Evolutionary conservation across 2,797 vertebrate genomes (phyloP).

Genomic region (Manis javanica): DNA sequence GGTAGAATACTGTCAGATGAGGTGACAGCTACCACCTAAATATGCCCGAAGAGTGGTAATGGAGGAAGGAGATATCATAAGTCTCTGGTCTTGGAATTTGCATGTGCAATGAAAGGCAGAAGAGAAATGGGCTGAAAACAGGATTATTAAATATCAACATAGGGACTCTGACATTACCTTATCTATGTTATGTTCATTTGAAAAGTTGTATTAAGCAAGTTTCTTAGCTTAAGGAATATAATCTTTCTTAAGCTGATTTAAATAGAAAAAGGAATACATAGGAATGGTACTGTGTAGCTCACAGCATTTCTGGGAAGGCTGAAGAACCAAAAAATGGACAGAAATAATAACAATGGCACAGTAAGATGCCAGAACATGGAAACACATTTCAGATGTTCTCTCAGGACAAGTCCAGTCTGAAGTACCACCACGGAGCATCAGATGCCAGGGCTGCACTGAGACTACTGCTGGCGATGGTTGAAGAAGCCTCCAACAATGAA

Average conservation of each 20-base stretch:
- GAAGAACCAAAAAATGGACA: background rate
- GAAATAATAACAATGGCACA: background rate
- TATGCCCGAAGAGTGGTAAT: background rate
- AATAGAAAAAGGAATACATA: background rate
- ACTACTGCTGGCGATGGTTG: background rate
- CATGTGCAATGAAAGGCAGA: background rate
- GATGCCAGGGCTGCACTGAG: background rate
- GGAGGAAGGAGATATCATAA: background rate
- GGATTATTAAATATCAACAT: background rate
- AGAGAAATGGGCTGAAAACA: background rate
- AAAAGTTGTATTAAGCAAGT: background rate
- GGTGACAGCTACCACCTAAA: background rate
- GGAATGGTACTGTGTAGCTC: background rate
- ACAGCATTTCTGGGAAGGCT: background rate
- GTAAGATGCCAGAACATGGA: background rate
- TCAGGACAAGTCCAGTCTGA: background rate
- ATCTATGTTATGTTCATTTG: background rate
- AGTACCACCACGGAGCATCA: background rate
- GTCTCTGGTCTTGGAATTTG: background rate
- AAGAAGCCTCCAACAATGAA: background rate
- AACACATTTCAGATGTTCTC: background rate
- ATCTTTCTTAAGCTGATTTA: background rate
- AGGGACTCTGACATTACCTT: background rate
- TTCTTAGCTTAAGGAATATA: background rate
- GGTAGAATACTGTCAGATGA: background rate